These are phyloP conservation scores for Hemicentrotus pulcherrimus DNA, from an alignment of 35 echinoderm and acorn worm species.

Conservation along the genomic window DNA sequence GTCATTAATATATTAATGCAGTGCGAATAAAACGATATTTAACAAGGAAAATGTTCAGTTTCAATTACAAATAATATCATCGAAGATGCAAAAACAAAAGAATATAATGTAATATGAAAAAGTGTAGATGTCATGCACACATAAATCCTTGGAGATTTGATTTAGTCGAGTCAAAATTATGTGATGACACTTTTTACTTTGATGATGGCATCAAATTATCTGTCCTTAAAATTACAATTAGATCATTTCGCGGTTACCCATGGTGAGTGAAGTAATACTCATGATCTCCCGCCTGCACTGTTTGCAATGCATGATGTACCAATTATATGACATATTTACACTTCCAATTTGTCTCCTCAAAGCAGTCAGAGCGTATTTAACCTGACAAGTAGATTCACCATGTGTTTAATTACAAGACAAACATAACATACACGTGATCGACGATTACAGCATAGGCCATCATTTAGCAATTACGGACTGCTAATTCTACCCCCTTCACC, in stretches of 20 bases:
- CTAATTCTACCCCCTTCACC: background rate
- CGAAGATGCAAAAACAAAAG: no score
- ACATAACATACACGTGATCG: background rate
- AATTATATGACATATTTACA: conserved; percentile 28
- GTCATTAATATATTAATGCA: background rate
- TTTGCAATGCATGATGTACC: conserved; percentile 9
- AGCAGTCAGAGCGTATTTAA: background rate
- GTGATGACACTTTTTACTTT: background rate
- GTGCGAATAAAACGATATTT: no score
- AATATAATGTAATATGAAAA: no score
- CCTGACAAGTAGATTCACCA: background rate
- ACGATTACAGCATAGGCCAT: background rate
- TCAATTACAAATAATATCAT: no score
- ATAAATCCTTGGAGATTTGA: no score
- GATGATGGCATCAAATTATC: background rate
- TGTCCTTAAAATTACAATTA: background rate
- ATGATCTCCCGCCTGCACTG: background rate
- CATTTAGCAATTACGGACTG: conserved; percentile 36
- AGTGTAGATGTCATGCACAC: no score
- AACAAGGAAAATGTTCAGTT: no score
- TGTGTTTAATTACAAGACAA: conserved; percentile 25
- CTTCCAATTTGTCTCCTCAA: background rate
- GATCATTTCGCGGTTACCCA: background rate
- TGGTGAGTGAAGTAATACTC: conserved; percentile 10
- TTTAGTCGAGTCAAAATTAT: no score